Evolutionary conservation across 1,140 invertebrate genomes (phyloP).

Genomic region (Hermatobates lingyangjiaoensis): DNA sequence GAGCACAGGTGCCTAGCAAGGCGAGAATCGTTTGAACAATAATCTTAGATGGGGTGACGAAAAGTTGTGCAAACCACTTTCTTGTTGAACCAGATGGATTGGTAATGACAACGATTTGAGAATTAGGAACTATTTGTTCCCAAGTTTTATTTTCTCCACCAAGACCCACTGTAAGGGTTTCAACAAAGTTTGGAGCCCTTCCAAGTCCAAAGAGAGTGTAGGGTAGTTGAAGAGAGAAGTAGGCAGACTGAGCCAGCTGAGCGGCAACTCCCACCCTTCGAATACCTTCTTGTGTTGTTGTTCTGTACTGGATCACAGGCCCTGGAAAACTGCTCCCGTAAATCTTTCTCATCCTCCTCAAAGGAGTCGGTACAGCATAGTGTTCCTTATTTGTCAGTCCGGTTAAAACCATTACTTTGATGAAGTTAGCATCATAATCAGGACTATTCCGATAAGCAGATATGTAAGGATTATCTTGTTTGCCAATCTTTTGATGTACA

Average conservation of each 20-base stretch:
- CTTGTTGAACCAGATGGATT: conserved; percentile 53
- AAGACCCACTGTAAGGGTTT: conserved; percentile 67
- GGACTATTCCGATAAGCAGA: conserved; percentile 69
- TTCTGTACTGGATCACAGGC: conserved; percentile 68
- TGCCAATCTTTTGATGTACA: conserved; percentile 30
- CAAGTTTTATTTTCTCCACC: conserved; percentile 46
- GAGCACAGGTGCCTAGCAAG: conserved; percentile 63
- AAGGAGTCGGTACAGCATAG: conserved; percentile 37
- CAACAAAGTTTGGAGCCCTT: conserved; percentile 92
- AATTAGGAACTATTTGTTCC: conserved; percentile 92
- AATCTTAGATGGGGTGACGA: conserved; percentile 86
- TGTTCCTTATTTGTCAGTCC: conserved; percentile 53
- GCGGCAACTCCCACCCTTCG: conserved; percentile 52
- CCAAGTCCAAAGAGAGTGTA: conserved; percentile 91
- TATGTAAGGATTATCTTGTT: conserved; percentile 28
- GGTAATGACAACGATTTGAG: conserved; percentile 90
- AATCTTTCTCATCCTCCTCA: conserved; percentile 55
- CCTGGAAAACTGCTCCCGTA: conserved; percentile 78
- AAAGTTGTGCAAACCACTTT: conserved; percentile 81
- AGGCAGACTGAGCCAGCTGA: conserved; percentile 81
- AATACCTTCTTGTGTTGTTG: conserved; percentile 62
- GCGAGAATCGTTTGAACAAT: conserved; percentile 82
- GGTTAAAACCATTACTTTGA: conserved; percentile 85
- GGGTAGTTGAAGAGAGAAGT: conserved; percentile 79
- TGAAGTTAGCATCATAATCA: conserved; percentile 85